Base-by-base conservation (phyloP, 2,113 vertebrate genomes). In the Oplegnathus fasciatus region DNA sequence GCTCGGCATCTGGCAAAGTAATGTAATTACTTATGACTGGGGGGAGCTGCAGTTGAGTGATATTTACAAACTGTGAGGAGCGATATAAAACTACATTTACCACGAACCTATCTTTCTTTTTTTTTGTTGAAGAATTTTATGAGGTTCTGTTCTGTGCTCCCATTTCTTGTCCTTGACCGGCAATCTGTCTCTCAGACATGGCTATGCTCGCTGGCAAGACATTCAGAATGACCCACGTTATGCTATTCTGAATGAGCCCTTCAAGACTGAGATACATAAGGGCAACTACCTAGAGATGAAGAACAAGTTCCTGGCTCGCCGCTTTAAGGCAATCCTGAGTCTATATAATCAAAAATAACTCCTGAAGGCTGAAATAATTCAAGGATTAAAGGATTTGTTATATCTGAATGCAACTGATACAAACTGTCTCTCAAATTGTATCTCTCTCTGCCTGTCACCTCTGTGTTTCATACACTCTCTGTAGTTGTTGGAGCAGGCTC, bases 221-320 rank as follows among this genome's bases (percentile, higher is more conserved):
- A 98, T 99, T 86, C 98, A 99, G 96, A 99, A 99, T 0, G 98
- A 99, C 93, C 97, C 98, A 0, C 95, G 96, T 7, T 99, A 98
- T 0, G 94, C 97, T 58, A 98, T 99, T 88, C 96, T 99, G 66
- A 99, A 99, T 0, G 98, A 99, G 90, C 98, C 98, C 18, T 99
- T 99, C 93, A 99, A 98, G 91, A 98, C 97, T 0, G 98, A 99
- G 96, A 95, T 98, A 72, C 97, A 99, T 89, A 99, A 99, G 86
- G 98, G 98, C 55, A 99, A 99, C 96, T 99, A 99, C 91, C 93
- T 99, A 2, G 98, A 99, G 94, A 99, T 99, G 98, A 99, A 99
- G 94, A 99, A 99, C 94, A 99, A 99, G 92, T 99, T 99, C 95
- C 96, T 99, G 69, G 98, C 98, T 26, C 96, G 98, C 9, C 96